Base-by-base conservation (phyloP, 2,113 vertebrate genomes). In the Paedocypris sp. region DNA sequence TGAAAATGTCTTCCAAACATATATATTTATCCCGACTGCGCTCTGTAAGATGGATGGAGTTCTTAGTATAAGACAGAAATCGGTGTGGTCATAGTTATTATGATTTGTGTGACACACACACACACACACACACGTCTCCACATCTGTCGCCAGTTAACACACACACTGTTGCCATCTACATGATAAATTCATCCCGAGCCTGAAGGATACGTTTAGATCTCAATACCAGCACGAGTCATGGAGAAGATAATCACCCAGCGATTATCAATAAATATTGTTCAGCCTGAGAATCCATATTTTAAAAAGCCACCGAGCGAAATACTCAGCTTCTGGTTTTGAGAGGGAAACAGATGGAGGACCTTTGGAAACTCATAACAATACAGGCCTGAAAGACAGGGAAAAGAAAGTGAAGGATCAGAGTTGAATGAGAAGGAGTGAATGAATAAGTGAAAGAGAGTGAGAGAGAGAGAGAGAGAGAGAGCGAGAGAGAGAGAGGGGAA, bases 371-470 rank as follows among this genome's bases (percentile, higher is more conserved):
- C 60, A 53, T 66, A 73, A 73, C 50, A 60, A 75, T 80, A 80
- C 79, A 74, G 73, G 68, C 60, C 74, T 61, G 64, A 75, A 77
- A 74, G 67, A 77, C 70, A 73, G 69, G 53, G 6, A 25, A 54
- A 78, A 80, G 64, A 57, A 75, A 73, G 75, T 49, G 7, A 74
- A 68, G 70, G 69, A 78, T 71, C 73, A 79, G 77, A 76, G 72
- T 25, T 63, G 79, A 80, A 80, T 69, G 75, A 82, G 75, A 78
- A 77, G 62, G 71, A 81, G 75, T 67, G 77, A 81, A 76, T 73
- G 78, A 80, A 79, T 65, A 65, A 68, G 64, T 35, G 35, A 67
- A 64, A 69, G 60, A 71, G 76, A 76, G 78, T 74, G 71, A 74
- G 80, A 78, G 76, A 60, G 71, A 81, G 75, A 65, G 77, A 81